phyloP scores from a whole-genome alignment of 2,888 invertebrate genomes.

The Deilephila porcellus region DNA sequence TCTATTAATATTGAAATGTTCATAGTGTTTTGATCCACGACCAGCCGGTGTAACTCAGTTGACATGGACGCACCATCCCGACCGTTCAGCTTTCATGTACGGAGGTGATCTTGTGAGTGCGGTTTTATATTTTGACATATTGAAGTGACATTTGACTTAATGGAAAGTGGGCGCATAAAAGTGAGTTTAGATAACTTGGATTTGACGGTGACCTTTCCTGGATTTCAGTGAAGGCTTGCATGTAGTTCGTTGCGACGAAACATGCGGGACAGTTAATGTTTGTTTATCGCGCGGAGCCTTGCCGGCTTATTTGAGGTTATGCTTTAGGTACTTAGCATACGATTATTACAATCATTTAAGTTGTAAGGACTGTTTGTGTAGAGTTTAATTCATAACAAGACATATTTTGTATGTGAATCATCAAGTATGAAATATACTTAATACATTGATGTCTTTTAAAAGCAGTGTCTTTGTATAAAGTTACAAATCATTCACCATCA shows the following conservation, averaged over 20 bases:
- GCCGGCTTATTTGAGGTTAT: constrained; percentile 24
- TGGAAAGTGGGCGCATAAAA: constrained; percentile 64
- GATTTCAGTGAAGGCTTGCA: constrained; percentile 27
- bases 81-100: constrained; percentile 58
- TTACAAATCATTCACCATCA: too few relatives aligned
- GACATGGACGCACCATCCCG: constrained; percentile 65
- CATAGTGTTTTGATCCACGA: constrained; percentile 17
- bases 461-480: too few relatives aligned
- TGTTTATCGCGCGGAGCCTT: background rate
- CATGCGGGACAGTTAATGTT: background rate
- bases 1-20: constrained; percentile 28
- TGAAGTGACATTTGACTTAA: constrained; percentile 61
- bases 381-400: too few relatives aligned
- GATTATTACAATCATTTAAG: background rate
- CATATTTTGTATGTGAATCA: too few relatives aligned
- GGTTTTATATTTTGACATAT: constrained; percentile 60
- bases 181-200: constrained; percentile 61
- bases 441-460: too few relatives aligned
- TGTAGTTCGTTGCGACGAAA: background rate
- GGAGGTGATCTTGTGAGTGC: constrained; percentile 75
- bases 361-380: background rate
- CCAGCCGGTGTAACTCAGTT: constrained; percentile 63
- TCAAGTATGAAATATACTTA: too few relatives aligned
- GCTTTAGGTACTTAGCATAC: background rate
- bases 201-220: constrained; percentile 29